Evolutionary conservation across 2,888 invertebrate species (phyloP).

Genomic region (Drosophila rellima): DNA sequence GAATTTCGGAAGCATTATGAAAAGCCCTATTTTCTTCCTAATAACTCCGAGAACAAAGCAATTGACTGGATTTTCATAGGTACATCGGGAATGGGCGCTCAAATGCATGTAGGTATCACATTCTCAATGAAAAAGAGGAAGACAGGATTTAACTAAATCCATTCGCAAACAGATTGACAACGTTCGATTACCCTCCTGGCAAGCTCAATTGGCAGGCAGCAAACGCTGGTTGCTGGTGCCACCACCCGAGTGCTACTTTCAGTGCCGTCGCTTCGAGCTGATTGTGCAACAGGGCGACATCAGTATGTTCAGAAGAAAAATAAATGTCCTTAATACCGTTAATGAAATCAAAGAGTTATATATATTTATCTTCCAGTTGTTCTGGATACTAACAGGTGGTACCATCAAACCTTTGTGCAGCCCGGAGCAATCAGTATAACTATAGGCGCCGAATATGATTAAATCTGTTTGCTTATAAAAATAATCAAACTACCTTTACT

Average conservation of each 20-base stretch:
- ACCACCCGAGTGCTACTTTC: conserved; percentile 95
- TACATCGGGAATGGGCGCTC: conserved; percentile 96
- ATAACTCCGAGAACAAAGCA: conserved; percentile 93
- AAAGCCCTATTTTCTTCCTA: conserved; percentile 95
- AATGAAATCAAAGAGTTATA: not conserved
- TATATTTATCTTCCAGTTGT: conserved; percentile 89
- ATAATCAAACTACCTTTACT: not conserved
- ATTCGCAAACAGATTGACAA: conserved; percentile 93
- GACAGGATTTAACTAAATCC: not conserved
- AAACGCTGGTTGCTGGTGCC: conserved; percentile 96
- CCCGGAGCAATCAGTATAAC: conserved; percentile 97
- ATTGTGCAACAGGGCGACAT: conserved; percentile 95
- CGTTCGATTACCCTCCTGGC: conserved; percentile 97
- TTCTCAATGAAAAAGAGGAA: not conserved
- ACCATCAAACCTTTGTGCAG: conserved; percentile 95
- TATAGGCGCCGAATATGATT: conserved; percentile 98
- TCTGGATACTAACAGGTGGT: conserved; percentile 98
- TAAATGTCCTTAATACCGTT: not conserved
- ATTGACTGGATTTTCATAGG: conserved; percentile 99
- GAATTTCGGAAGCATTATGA: conserved; percentile 91
- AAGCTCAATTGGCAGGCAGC: conserved; percentile 95
- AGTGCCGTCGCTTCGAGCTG: conserved; percentile 87
- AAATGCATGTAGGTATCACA: conserved; percentile 92
- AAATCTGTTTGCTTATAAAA: conserved; percentile 51
- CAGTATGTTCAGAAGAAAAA: conserved; percentile 87